phyloP scores from a whole-genome alignment of 2,888 invertebrate genomes.

The Apodemia duryi region DNA sequence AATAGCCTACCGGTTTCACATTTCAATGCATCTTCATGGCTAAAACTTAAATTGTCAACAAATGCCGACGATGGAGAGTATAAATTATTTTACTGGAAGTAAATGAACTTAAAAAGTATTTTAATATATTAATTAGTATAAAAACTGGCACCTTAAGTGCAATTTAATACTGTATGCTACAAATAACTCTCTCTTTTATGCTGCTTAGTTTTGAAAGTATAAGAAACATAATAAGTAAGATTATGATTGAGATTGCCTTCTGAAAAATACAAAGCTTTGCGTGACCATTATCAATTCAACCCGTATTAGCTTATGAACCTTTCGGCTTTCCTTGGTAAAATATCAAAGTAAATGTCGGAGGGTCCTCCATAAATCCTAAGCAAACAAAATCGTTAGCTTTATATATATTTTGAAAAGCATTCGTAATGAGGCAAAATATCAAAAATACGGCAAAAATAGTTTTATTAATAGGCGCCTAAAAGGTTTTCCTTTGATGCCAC shows the following conservation, averaged over 20 bases:
- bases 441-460: conserved; percentile 11
- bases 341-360: conserved; percentile 27
- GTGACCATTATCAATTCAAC: conserved; percentile 31
- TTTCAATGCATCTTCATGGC: too few species aligned
- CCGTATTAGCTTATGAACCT: conserved; percentile 32
- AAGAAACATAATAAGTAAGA: background rate
- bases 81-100: too few species aligned
- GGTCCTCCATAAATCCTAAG: conserved; percentile 20
- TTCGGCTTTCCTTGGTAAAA: conserved; percentile 32
- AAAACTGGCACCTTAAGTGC: too few species aligned
- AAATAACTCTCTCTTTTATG: too few species aligned
- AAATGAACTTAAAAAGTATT: too few species aligned
- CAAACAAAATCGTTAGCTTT: conserved; percentile 19
- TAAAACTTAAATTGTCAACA: too few species aligned
- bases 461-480: conserved; percentile 1
- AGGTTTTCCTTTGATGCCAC: background rate
- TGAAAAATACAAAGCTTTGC: conserved; percentile 20
- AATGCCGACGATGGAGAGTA: too few species aligned
- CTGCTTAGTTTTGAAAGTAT: too few species aligned
- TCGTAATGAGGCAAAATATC: conserved; percentile 8
- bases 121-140: too few species aligned
- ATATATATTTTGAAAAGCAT: conserved; percentile 3
- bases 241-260: background rate
- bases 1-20: too few species aligned
- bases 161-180: too few species aligned